These are phyloP conservation scores for Pardosa pseudoannulata DNA, from an alignment of 2,888 invertebrate genomes.

Conservation along the genomic window DNA sequence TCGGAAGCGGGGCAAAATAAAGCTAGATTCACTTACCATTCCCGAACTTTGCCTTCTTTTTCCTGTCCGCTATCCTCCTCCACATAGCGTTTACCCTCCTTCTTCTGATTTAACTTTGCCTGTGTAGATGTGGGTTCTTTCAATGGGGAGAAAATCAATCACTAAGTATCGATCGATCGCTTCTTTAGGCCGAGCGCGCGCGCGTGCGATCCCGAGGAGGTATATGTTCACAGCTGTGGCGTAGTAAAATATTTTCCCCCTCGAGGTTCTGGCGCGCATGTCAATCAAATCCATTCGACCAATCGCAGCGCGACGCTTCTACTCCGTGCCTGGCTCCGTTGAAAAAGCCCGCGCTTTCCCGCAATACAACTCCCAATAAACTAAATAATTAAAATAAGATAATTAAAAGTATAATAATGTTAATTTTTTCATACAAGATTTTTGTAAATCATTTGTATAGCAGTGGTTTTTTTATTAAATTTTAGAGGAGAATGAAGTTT, in stretches of 20 bases:
- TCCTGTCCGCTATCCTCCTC: conserved; percentile 46
- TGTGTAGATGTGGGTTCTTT: conserved; percentile 66
- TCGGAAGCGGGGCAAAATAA: conserved; percentile 13
- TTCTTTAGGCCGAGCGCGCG: conserved; percentile 21
- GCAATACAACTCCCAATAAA: background rate
- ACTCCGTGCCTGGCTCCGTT: background rate
- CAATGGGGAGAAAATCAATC: conserved; percentile 69
- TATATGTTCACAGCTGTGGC: conserved; percentile 72
- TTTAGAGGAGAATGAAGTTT: too few relatives aligned
- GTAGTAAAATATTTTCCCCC: conserved; percentile 69
- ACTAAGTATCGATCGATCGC: conserved; percentile 56
- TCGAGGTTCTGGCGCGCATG: conserved; percentile 58
- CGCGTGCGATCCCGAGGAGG: conserved; percentile 51
- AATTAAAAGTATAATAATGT: too few relatives aligned
- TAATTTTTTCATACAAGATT: too few relatives aligned
- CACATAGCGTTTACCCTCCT: conserved; percentile 56
- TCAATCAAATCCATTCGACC: conserved; percentile 52
- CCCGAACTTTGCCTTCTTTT: conserved; percentile 55
- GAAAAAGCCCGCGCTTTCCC: conserved; percentile 56
- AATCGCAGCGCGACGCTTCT: conserved; percentile 39
- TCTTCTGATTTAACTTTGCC: conserved; percentile 36
- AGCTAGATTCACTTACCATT: conserved; percentile 43
- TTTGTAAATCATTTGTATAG: too few relatives aligned
- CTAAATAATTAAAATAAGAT: too few relatives aligned
- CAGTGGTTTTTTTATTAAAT: too few relatives aligned